phyloP scores from a whole-genome alignment of 2,113 vertebrate genomes.

The Elephantulus edwardii region DNA sequence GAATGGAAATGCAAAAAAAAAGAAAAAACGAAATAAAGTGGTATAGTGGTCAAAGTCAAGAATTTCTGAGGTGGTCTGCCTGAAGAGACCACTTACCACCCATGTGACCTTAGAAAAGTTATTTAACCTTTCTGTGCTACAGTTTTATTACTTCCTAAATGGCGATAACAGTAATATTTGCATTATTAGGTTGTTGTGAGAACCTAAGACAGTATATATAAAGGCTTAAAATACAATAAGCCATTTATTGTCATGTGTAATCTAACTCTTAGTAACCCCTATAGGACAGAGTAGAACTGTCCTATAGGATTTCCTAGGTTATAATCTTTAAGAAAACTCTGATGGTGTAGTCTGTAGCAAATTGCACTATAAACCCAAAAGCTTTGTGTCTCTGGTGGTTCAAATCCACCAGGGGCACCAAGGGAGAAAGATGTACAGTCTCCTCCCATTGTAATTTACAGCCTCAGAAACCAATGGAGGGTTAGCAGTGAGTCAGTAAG shows the following conservation, averaged over 20 bases:
- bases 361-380: too few relatives aligned
- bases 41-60: neutral
- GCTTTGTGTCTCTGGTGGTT: too few relatives aligned
- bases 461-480: too few relatives aligned
- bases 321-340: neutral
- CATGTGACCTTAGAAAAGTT: neutral
- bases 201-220: neutral
- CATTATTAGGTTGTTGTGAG: neutral
- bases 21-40: neutral
- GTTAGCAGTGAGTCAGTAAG: too few relatives aligned
- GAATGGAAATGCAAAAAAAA: too few relatives aligned
- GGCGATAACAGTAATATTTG: neutral
- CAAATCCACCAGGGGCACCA: too few relatives aligned
- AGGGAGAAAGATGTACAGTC: too few relatives aligned
- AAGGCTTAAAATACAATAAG: neutral
- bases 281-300: neutral
- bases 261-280: neutral
- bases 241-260: neutral
- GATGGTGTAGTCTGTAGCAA: too few relatives aligned
- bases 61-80: neutral
- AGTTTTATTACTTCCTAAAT: slow-evolving; percentile 30
- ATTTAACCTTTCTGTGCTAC: neutral
- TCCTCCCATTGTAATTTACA: too few relatives aligned
- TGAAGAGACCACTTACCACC: neutral
- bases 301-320: neutral